phyloP scores from a whole-genome alignment of 2,113 vertebrate genomes.

The Picathartes gymnocephalus region DNA sequence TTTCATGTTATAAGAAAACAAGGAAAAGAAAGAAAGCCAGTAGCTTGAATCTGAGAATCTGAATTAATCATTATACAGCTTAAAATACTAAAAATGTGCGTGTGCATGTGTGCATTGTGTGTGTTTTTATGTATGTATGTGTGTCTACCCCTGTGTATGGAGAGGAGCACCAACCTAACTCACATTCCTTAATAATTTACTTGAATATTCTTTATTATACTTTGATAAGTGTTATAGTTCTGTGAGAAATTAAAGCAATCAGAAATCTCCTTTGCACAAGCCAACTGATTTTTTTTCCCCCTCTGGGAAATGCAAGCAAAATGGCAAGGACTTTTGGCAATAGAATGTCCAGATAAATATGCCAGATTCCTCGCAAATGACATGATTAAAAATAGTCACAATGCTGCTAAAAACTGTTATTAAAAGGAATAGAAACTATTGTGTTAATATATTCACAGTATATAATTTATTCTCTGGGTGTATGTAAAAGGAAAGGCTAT shows the following conservation, averaged over 20 bases:
- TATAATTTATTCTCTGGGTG: conserved; percentile 51
- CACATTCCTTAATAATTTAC: conserved; percentile 7
- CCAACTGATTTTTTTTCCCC: conserved; percentile 27
- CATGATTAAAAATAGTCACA: conserved; percentile 64
- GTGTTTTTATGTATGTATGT: conserved; percentile 6
- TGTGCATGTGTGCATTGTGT: background rate
- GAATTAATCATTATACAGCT: background rate
- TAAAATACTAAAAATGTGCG: background rate
- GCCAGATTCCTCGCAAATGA: conserved; percentile 63
- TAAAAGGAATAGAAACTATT: conserved; percentile 52
- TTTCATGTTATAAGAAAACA: background rate
- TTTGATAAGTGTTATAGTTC: conserved; percentile 39
- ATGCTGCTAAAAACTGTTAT: conserved; percentile 58
- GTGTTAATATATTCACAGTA: conserved; percentile 54
- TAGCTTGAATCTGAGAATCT: background rate
- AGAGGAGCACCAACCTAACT: background rate
- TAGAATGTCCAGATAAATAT: conserved; percentile 62
- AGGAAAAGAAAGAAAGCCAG: background rate
- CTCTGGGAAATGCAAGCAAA: conserved; percentile 69
- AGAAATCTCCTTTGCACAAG: conserved; percentile 58
- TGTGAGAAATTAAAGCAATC: conserved; percentile 58
- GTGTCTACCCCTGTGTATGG: background rate
- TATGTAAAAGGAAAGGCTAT: conserved; percentile 67
- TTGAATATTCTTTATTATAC: conserved; percentile 36
- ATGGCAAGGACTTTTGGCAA: conserved; percentile 72